Conservation (phyloP, 2,888 invertebrate genomes). For the Tetranychus truncatus region DNA sequence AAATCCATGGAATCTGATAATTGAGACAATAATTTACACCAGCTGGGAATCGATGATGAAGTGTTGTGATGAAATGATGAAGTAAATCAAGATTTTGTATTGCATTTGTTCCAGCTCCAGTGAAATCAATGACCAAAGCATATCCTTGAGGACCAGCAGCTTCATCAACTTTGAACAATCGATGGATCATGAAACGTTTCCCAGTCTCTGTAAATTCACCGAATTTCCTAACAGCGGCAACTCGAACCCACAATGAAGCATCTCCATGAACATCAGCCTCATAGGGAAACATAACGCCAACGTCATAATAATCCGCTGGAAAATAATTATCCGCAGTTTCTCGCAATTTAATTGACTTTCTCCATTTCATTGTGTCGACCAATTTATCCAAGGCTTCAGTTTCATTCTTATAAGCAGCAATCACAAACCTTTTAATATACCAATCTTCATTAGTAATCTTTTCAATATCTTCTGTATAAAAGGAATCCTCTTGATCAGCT, state of each 20-base stretch:
- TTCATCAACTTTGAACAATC: slow-evolving; percentile 7
- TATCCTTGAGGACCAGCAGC: neutral
- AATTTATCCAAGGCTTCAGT: slow-evolving; percentile 8
- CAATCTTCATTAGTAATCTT: slow-evolving; percentile 1
- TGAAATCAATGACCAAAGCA: slow-evolving; percentile 8
- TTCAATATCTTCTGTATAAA: slow-evolving; percentile 2
- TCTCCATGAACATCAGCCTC: slow-evolving; percentile 2
- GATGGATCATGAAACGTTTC: slow-evolving; percentile 1
- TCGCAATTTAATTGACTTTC: slow-evolving; percentile 2
- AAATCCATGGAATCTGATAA: slow-evolving; percentile 5
- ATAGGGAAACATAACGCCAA: slow-evolving; percentile 10
- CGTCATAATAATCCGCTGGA: neutral
- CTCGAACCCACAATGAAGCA: neutral
- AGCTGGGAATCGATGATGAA: neutral
- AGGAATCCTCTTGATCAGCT: neutral
- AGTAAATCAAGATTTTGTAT: slow-evolving; percentile 3
- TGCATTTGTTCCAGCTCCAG: neutral
- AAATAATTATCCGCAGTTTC: slow-evolving; percentile 10
- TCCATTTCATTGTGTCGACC: slow-evolving; percentile 6
- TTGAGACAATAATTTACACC: neutral
- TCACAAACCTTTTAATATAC: slow-evolving; percentile 11
- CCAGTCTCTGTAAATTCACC: neutral
- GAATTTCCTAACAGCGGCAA: neutral
- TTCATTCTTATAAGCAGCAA: neutral
- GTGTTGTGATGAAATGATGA: slow-evolving; percentile 3